Evolutionary conservation across 2,797 vertebrate species (phyloP).

Genomic region (Tolypeutes matacus): DNA sequence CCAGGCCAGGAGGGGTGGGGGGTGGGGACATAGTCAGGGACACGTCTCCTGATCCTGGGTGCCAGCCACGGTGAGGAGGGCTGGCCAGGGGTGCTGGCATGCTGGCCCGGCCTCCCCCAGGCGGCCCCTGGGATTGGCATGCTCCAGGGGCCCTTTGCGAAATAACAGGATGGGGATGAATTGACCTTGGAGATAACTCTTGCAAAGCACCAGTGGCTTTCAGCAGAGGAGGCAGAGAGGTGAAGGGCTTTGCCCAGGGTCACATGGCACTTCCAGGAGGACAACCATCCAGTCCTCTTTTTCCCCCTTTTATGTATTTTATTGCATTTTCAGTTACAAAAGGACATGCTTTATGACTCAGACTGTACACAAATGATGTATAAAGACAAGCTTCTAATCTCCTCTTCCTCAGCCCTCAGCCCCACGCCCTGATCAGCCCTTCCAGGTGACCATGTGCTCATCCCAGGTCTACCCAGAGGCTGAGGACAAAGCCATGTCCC

Average conservation of each 20-base stretch:
- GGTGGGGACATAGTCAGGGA: no score
- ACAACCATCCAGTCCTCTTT: neutral
- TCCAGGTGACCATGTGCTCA: neutral
- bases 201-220: neutral
- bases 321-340: neutral
- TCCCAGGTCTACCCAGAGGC: neutral
- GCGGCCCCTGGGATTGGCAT: neutral
- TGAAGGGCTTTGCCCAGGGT: neutral
- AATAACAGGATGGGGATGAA: accelerated
- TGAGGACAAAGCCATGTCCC: neutral
- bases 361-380: no score
- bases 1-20: neutral
- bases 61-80: neutral
- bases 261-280: neutral
- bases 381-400: neutral
- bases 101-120: neutral
- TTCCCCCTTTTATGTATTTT: neutral
- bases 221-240: neutral
- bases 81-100: neutral
- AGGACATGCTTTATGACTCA: neutral
- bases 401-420: neutral
- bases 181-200: neutral
- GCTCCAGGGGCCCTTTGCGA: neutral
- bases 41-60: neutral
- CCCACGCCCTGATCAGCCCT: neutral